phyloP scores from a whole-genome alignment of 2,888 invertebrate species.

The Amitus sp. region DNA sequence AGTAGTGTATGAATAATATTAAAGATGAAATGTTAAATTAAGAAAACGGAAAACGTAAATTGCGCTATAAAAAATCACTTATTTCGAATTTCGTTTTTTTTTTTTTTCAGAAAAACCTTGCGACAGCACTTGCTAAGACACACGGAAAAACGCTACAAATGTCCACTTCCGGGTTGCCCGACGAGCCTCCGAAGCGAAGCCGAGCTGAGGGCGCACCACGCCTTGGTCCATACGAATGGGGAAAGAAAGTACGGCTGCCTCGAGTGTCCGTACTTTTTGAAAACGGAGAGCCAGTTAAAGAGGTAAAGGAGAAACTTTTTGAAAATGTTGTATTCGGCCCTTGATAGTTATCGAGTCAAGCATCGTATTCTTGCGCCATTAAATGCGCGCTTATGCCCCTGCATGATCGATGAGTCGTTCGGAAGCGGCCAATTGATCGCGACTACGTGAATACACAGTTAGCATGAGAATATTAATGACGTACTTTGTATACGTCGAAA shows the following conservation, averaged over 20 bases:
- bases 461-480: conserved; percentile 40
- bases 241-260: conserved; percentile 72
- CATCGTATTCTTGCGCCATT: conserved; percentile 46
- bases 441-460: conserved; percentile 42
- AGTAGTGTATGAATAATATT: too few relatives aligned
- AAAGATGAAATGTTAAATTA: too few relatives aligned
- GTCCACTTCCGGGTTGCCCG: conserved; percentile 69
- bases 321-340: too few relatives aligned
- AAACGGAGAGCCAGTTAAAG: conserved; percentile 64
- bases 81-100: too few relatives aligned
- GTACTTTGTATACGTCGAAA: conserved; percentile 42
- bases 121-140: conserved; percentile 72
- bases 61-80: too few relatives aligned
- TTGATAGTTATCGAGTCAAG: conserved; percentile 47
- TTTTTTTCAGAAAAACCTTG: conserved; percentile 68
- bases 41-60: too few relatives aligned
- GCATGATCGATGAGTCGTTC: conserved; percentile 54
- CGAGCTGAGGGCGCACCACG: conserved; percentile 69
- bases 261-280: conserved; percentile 64
- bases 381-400: conserved; percentile 46
- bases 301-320: too few relatives aligned
- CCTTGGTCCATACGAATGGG: conserved; percentile 68
- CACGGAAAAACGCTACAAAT: conserved; percentile 69
- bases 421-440: conserved; percentile 55
- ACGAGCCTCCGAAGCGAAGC: conserved; percentile 69